Base-by-base conservation (phyloP, 2,797 vertebrate genomes). In the Galaxias olidus region DNA sequence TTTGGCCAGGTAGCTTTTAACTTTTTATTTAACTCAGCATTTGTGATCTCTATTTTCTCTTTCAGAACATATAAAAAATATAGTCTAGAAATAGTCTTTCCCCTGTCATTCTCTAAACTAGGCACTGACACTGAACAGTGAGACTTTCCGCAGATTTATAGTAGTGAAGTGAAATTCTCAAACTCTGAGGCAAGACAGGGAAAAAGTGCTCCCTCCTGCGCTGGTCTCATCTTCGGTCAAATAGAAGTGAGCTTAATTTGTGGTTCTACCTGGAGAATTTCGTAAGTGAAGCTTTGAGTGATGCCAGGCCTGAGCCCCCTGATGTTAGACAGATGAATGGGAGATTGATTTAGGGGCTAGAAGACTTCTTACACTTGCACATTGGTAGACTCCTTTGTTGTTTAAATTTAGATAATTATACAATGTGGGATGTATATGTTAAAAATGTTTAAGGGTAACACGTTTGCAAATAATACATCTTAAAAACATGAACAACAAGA, bases 191-290 rank as follows among this genome's bases (percentile, higher is more conserved):
- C 84, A 83, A 83, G 66, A 73, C 75, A 76, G 79, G 62, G 73
- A 86, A 89, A 87, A 84, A 82, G 79, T 82, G 76, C 80, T 83
- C 77, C 86, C 72, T 87, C 80, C 76, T 60, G 83, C 75, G 70
- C 80, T 65, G 79, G 81, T 84, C 85, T 88, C 84, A 86, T 86
- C 88, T 90, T 89, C 84, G 83, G 86, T 90, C 82, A 85, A 88
- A 91, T 86, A 90, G 88, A 89, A 89, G 85, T 79, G 82, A 86
- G 86, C 88, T 90, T 92, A 90, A 91, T 91, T 90, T 91, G 85
- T 80, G 83, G 86, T 86, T 84, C 84, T 86, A 88, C 84, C 82
- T 83, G 78, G 87, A 87, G 90, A 90, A 88, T 90, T 90, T 90
- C 84, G 89, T 86, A 90, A 84, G 84, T 76, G 78, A 83, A 80